phyloP scores from a whole-genome alignment of 64 coral and sea anemone species.

The Porites australiensis region DNA sequence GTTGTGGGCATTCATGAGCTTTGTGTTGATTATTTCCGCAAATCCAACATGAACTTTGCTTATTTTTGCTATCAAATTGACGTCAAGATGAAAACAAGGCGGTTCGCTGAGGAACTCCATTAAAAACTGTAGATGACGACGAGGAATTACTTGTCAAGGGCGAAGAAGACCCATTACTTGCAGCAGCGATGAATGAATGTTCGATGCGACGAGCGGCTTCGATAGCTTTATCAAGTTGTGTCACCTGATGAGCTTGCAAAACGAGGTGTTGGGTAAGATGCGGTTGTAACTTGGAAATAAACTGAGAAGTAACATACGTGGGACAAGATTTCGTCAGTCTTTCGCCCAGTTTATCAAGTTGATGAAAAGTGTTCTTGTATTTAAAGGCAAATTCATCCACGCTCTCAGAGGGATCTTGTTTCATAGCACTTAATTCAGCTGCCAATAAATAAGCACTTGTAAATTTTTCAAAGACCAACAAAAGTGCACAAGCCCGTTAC shows the following conservation, averaged over 20 bases:
- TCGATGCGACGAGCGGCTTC: slow-evolving; percentile 28
- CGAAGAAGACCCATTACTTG: neutral
- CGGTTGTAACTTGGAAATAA: slow-evolving; percentile 34
- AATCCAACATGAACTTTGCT: slow-evolving; percentile 23
- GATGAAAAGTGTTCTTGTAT: slow-evolving; percentile 23
- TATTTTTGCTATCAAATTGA: neutral
- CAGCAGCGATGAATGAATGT: slow-evolving; percentile 13
- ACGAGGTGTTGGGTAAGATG: slow-evolving; percentile 28
- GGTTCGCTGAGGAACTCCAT: neutral
- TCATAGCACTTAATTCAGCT: slow-evolving; percentile 23
- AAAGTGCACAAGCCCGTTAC: too few species aligned
- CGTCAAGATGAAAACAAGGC: neutral
- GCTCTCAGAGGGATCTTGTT: neutral
- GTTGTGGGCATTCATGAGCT: neutral
- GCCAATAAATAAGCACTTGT: neutral
- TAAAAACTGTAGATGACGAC: neutral
- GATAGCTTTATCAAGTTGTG: neutral
- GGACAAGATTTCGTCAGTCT: neutral
- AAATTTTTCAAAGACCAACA: too few species aligned
- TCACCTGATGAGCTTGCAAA: neutral
- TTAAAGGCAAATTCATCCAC: slow-evolving; percentile 32
- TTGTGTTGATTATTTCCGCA: slow-evolving; percentile 3
- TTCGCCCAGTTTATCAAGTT: slow-evolving; percentile 27
- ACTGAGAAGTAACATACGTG: slow-evolving; percentile 32
- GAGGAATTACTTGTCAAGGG: neutral